Evolutionary conservation across 2,797 vertebrate species (phyloP), one percentile per base, ranked within the genome.

Genomic region (Dendrocincla fuliginosa): DNA sequence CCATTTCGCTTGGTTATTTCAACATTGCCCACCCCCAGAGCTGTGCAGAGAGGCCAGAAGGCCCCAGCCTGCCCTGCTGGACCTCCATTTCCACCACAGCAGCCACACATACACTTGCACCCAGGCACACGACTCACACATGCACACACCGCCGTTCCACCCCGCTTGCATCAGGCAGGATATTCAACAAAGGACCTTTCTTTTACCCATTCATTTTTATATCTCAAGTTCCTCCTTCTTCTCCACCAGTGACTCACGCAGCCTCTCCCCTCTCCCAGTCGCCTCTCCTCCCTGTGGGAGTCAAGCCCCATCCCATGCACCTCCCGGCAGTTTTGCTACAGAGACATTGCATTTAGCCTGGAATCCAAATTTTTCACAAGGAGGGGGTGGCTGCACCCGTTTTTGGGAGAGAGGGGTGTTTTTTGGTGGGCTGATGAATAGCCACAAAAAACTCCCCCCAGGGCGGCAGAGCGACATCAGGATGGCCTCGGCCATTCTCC

Each of bases 21-120:
- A 93, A 14, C 0, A 0, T 79, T 89, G 89, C 81, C 79, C 80
- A 50, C 23, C 27, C 82, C 69, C 12, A 13, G 79, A 96, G 92
- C 95, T 96, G 95, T 95, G 95, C 95, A 88, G 93, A 95, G 95
- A 96, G 91, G 93, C 93, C 96, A 96, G 93, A 80, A 90, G 12
- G 71, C 92, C 90, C 88, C 86, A 90, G n/a, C 90, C 84, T 93
- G 65, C 80, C 91, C 91, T 95, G 90, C 90, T 69, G 74, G 85
- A 85, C 57, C 74, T 76, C 55, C 88, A 69, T 76, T 84, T 6
- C 63, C 55, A 47, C 47, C 6, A 4, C 78, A 53, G 56, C 82
- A 57, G 44, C 79, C 73, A 68, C 88, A 89, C 0, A 0, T 10
- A 71, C 93, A 87, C 1, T 3, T 18, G 56, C 87, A 92, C 86